Base-by-base conservation (phyloP, 2,888 invertebrate species). In the Leuctra nigra region DNA sequence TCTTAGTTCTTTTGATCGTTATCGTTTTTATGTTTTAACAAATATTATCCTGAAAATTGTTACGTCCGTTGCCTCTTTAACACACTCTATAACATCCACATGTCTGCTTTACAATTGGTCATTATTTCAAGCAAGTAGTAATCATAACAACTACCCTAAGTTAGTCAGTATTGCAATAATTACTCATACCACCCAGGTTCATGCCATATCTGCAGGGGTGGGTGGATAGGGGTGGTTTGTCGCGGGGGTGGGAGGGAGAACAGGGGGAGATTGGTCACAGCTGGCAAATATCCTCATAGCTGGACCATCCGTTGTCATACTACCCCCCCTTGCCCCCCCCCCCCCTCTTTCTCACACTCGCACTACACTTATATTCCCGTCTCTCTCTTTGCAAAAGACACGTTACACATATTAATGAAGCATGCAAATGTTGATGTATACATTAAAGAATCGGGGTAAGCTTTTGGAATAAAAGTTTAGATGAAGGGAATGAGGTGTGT, bases 311-410 rank as follows among this genome's bases (percentile, higher is more conserved):
- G 18, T 23, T 44, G 44, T 44, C 44, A 44, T 7, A 23, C n/a
- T 23, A 22, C 4, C 23, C 36, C 48, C 55, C 36, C 53, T 56
- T 55, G 47, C 55, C 58, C 55, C 53, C 57, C 36, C 58, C 52
- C 56, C 55, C 39, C 56, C 54, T 16, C 53, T 33, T 20, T 16
- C 56, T 50, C 48, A 24, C 55, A 41, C 46, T 53, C 33, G 29
- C 46, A 48, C 52, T 36, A 22, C 41, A 50, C 25, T 29, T 29
- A 38, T 53, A 46, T 62, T 52, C 50, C 54, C 56, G 25, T 53
- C 57, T 55, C 50, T 29, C 39, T 46, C 58, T 55, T 63, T 54
- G 56, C 20, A 24, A 13, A 47, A 47, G 4, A 47, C 24, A 24
- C 23, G 25, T 16, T 16, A 23, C 25, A 9, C 47, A 47, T 47